Evolutionary conservation across 2,888 invertebrate genomes (phyloP), one percentile per base, ranked within the genome.

Genomic region (Pristionchus mayeri): DNA sequence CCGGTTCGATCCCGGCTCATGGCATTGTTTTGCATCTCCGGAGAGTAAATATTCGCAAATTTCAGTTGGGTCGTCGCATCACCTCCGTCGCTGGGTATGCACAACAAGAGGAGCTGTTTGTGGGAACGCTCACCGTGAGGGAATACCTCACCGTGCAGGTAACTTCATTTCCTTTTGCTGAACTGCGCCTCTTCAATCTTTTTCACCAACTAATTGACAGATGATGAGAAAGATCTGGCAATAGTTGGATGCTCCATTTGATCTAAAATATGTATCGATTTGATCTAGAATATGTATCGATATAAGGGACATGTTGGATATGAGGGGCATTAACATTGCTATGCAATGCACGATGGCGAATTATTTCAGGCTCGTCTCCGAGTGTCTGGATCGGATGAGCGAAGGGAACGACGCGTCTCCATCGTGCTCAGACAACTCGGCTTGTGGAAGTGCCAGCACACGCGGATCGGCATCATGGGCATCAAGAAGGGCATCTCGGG

Each of bases 391-490:
- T 94, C 94, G 2, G 95, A 96, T 93, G 95, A 96, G 30, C 86
- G 88, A 67, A 82, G 89, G 27, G 67, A 84, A 57, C 84, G 86
- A 50, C 86, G 89, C n/a, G 89, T 90, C 7, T 85, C 67, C 11
- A 86, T 86, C 94, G 97, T 97, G 2, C 96, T 97, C 89, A 94
- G 0, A 94, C 96, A 96, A 96, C 94, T 98, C 88, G 96, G 97
- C 4, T 94, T 98, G 80, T 95, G 95, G 50, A 97, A 97, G 94
- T 98, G 98, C 93, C 95, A 96, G 93, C 95, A 98, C 92, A 97
- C 97, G 18, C 95, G 96, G 60, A 98, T 98, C 86, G 98, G 98
- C 0, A 95, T 96, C 75, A 95, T 96, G 0, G 98, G 97, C 0
- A 94, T 96, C 27, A 94, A 96, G 84, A 90, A 90, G 82, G 91